Conservation (phyloP, 2,888 invertebrate species). For the Himalopsyche japonica region DNA sequence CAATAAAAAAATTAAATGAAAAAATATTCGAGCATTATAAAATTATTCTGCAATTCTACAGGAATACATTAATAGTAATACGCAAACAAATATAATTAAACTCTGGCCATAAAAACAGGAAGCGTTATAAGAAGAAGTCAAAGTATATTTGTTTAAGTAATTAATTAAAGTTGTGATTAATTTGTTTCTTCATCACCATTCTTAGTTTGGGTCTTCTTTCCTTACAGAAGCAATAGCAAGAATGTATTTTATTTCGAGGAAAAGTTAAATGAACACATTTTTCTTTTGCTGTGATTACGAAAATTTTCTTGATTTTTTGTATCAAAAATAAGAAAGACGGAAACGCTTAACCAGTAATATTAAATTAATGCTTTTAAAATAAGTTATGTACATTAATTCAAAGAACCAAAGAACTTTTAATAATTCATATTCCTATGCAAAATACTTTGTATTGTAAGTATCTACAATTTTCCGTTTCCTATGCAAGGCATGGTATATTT, state of each 20-base stretch:
- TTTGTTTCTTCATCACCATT: not conserved
- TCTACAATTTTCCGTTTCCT: too few species aligned
- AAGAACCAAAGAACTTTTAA: too few species aligned
- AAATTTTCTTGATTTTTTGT: not conserved
- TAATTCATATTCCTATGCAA: too few species aligned
- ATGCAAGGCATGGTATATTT: too few species aligned
- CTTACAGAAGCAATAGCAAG: not conserved
- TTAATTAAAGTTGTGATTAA: not conserved
- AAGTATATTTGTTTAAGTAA: not conserved
- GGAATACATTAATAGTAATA: not conserved
- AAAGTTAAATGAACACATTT: not conserved
- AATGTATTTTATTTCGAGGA: not conserved
- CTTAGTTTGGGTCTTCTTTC: not conserved
- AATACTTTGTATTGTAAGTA: too few species aligned
- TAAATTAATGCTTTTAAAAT: too few species aligned
- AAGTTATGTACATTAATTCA: too few species aligned
- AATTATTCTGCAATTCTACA: too few species aligned
- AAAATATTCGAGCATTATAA: too few species aligned
- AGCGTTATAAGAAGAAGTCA: not conserved
- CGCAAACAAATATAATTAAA: not conserved
- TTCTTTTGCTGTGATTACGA: not conserved
- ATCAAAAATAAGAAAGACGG: too few species aligned
- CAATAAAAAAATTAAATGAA: too few species aligned
- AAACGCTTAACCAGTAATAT: too few species aligned
- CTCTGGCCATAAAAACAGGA: not conserved